Base-by-base conservation (phyloP, 2,888 invertebrate genomes). In the Timandra comae region DNA sequence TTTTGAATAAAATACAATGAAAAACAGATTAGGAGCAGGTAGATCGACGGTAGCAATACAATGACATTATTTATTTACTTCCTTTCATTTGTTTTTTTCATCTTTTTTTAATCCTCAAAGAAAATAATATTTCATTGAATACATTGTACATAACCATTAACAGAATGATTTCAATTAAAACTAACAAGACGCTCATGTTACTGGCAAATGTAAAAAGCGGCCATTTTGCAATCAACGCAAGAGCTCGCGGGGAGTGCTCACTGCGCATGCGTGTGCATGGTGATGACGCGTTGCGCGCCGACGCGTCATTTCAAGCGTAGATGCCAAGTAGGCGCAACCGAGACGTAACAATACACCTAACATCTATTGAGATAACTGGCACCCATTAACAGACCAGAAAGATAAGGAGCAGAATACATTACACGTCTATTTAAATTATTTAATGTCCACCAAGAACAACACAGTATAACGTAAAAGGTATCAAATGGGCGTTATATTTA, bases 191-290 rank as follows among this genome's bases (percentile, higher is more conserved):
- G 36, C 39, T 56, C 41, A 47, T 31, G 31, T 50, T 56, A 46
- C 38, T 43, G 48, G 46, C 35, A 39, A 43, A 52, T 46, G 52
- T 57, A 49, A 16, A 58, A 53, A 51, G 61, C 58, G 56, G 73
- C 70, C 70, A 71, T 72, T 67, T 73, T 70, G 72, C 66, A 61
- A 65, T 54, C 53, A 48, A 51, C 45, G 52, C n/a, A n/a, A n/a
- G 16, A 5, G 16, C 16, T 6, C 6, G 16, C 16, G 16, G 4
- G 40, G 47, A 41, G 49, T 48, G 56, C 47, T 50, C 50, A 49
- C 46, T 22, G 46, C 48, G 51, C 44, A 46, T 53, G 61, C 56
- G 38, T 44, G 49, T 39, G 41, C 10, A 12, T 27, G 22, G 29
- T 45, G 41, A 39, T 52, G 56, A 51, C 54, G 59, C 46, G 46